phyloP scores from a whole-genome alignment of 2,113 vertebrate species.

The Centropristis striata region DNA sequence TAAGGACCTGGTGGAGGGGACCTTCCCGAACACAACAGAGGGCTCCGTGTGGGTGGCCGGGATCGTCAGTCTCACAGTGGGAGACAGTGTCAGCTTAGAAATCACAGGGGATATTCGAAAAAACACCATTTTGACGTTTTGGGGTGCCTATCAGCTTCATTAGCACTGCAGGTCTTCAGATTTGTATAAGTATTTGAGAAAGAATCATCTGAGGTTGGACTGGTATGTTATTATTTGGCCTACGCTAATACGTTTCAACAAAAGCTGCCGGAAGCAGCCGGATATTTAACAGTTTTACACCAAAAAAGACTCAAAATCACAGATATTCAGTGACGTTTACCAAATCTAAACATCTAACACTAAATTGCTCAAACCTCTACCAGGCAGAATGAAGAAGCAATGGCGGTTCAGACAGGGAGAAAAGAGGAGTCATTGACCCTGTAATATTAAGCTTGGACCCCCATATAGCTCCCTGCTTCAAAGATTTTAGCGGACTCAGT shows the following conservation, averaged over 20 bases:
- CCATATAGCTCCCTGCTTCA: no score
- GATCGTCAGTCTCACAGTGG: constrained; percentile 33
- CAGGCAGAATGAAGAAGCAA: not conserved
- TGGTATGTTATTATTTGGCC: not conserved
- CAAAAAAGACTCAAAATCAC: not conserved
- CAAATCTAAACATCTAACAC: no score
- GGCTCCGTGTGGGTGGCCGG: constrained; percentile 60
- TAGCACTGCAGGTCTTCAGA: not conserved
- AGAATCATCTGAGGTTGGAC: not conserved
- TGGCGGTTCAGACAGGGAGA: no score
- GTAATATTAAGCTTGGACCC: no score
- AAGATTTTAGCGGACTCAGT: no score
- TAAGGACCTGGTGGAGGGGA: constrained; percentile 43
- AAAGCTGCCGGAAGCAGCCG: not conserved
- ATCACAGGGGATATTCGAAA: not conserved
- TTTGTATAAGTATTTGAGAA: no score
- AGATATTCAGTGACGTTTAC: not conserved
- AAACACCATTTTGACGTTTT: constrained; percentile 53
- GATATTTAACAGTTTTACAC: not conserved
- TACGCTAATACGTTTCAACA: not conserved
- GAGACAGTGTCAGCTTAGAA: constrained; percentile 58
- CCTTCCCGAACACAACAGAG: not conserved
- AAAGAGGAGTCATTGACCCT: no score
- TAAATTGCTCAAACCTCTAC: constrained; percentile 9
- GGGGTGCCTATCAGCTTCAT: constrained; percentile 71